These are phyloP conservation scores for Stichopus horrens DNA, from an alignment of 53 echinoderm and acorn worm species.

Conservation along the genomic window DNA sequence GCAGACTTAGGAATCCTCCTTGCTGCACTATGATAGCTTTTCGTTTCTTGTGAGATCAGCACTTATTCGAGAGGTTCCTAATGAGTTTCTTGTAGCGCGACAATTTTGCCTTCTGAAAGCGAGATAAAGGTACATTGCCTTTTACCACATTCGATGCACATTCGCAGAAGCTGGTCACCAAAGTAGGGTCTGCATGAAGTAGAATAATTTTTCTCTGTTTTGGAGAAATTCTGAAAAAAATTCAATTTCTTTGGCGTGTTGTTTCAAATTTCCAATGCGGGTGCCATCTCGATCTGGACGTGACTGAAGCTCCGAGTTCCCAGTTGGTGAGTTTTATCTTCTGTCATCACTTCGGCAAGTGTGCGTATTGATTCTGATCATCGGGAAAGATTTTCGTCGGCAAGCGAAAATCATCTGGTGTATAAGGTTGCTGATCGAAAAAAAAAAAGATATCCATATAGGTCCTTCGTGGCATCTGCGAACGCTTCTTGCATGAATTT, in stretches of 20 bases:
- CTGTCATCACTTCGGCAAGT: slow-evolving; percentile 38
- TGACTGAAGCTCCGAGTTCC: too few species aligned
- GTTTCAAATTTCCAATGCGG: too few species aligned
- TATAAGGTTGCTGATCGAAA: slow-evolving; percentile 52
- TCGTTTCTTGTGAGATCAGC: not conserved
- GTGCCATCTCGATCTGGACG: too few species aligned
- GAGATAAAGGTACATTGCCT: not conserved
- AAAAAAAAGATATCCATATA: slow-evolving; percentile 57
- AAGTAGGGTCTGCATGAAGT: slow-evolving; percentile 45
- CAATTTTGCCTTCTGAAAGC: slow-evolving; percentile 47
- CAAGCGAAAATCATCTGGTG: slow-evolving; percentile 51
- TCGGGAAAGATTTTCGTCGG: slow-evolving; percentile 49
- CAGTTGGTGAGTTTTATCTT: too few species aligned
- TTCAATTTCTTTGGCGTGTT: not conserved
- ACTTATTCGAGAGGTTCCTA: slow-evolving; percentile 45
- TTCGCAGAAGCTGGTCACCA: slow-evolving; percentile 58
- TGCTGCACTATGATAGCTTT: slow-evolving; percentile 45
- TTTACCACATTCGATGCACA: slow-evolving; percentile 27
- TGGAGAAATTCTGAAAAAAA: too few species aligned
- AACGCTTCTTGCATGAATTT: slow-evolving; percentile 66
- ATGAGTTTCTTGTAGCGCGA: slow-evolving; percentile 59
- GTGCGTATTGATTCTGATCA: slow-evolving; percentile 35
- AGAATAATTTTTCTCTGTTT: slow-evolving; percentile 42
- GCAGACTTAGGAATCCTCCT: slow-evolving; percentile 54
- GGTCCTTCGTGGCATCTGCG: slow-evolving; percentile 3